Base-by-base conservation (phyloP, 1,140 invertebrate genomes). In the Neelides sp. region DNA sequence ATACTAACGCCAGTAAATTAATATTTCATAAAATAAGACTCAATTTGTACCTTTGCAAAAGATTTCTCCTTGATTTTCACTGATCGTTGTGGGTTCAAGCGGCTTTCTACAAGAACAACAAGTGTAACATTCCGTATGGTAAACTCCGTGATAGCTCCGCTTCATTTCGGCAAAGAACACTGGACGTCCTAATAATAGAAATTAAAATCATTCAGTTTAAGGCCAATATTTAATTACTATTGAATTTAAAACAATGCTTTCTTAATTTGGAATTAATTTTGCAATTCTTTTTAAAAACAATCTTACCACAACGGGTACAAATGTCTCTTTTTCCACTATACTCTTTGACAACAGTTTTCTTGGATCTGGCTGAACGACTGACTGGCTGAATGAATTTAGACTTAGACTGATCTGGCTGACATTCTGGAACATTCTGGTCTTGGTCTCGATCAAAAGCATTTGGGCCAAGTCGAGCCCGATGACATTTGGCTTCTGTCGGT, bases 31-130 rank as follows among this genome's bases (percentile, higher is more conserved):
- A n/a, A n/a, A n/a, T n/a, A n/a, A n/a, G n/a, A n/a, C n/a, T n/a
- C n/a, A n/a, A n/a, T n/a, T n/a, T n/a, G n/a, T 34, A 55, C 54
- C 54, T 37, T 48, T 51, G 32, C 54, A 56, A 36, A 41, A 56
- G 15, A 56, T 34, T 39, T 56, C 36, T 1, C 49, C 54, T n/a
- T 48, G 36, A 32, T 48, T 24, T 26, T 56, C 54, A 36, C 32
- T 52, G 1, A 56, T 45, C 1, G 54, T 56, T 8, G 44, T 46
- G 4, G 54, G 39, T 17, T 47, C 43, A 19, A 56, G 17, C 7
- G 23, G 17, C 26, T 56, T 56, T 7, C 44, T 15, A 24, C 54
- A 56, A 2, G 4, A 48, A 32, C 35, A 47, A 34, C 54, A 56
- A 2, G 22, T 4, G 20, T 48, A 56, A 35, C 54, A 56, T 17